Conservation (phyloP, 2,888 invertebrate species). For the Oithona nana region DNA sequence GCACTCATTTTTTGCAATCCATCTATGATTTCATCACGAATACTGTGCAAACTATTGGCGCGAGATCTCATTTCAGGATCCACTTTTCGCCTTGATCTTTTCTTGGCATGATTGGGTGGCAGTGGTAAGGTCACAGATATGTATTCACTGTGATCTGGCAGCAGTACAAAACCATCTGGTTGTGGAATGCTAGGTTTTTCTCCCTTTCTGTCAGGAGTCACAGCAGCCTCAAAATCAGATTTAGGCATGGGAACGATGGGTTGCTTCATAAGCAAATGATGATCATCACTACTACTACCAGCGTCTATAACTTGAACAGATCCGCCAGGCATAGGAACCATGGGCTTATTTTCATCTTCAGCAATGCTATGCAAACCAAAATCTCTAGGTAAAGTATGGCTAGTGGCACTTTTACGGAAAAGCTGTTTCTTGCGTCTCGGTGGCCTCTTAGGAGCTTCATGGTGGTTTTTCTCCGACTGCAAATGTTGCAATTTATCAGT, state of each 20-base stretch:
- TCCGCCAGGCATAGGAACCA: not conserved
- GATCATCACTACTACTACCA: too few relatives aligned
- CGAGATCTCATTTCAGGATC: not conserved
- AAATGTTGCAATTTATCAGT: not conserved
- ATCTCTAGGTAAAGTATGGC: not conserved
- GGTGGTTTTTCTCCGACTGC: not conserved
- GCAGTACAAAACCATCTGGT: not conserved
- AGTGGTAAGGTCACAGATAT: not conserved
- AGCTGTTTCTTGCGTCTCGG: not conserved
- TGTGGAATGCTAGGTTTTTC: not conserved
- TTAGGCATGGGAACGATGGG: not conserved
- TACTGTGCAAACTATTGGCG: not conserved
- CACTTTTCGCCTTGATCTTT: not conserved
- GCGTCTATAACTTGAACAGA: not conserved
- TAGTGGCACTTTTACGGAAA: not conserved
- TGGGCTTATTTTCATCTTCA: not conserved
- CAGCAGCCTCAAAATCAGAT: not conserved
- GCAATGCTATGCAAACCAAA: not conserved
- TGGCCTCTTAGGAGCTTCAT: constrained; percentile 1
- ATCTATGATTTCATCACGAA: not conserved
- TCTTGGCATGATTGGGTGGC: not conserved
- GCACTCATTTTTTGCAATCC: not conserved
- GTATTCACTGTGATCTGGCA: too few relatives aligned
- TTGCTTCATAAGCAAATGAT: too few relatives aligned
- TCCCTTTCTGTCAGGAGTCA: not conserved